Percentiles rank a stretch among this genome's conserved stretches.
phyloP scores from a whole-genome alignment of 2,888 invertebrate genomes.

The Meteorus colon region DNA sequence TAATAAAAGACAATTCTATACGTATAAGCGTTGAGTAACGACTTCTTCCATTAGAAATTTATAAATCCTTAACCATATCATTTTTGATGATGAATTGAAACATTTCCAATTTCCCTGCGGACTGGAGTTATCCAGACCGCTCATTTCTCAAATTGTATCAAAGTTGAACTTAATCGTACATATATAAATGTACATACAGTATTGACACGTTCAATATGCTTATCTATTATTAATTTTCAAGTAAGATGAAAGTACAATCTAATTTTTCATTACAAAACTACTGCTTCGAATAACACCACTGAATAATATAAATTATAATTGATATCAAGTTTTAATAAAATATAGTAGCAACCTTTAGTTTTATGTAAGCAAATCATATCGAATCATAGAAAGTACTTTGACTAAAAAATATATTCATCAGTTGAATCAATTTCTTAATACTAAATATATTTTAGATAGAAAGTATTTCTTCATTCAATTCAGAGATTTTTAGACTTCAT shows the following conservation, averaged over 20 bases:
- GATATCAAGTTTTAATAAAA: background rate
- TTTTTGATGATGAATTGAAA: background rate
- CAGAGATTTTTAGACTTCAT: background rate
- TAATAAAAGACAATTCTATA: conserved; percentile 42
- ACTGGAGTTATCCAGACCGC: background rate
- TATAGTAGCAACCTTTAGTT: background rate
- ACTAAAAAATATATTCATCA: background rate
- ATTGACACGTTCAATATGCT: background rate
- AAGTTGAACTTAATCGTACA: background rate
- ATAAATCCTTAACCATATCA: background rate
- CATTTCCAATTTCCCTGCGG: background rate
- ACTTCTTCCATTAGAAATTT: conserved; percentile 18
- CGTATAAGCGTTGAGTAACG: conserved; percentile 32
- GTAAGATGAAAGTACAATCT: background rate
- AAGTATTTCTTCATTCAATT: background rate
- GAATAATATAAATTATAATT: background rate
- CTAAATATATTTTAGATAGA: background rate
- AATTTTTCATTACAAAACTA: background rate
- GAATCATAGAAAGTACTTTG: background rate
- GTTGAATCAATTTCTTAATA: background rate
- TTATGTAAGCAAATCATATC: background rate
- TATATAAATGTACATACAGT: background rate
- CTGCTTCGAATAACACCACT: background rate
- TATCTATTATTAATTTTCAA: background rate
- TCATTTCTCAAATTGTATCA: background rate